Percentiles rank a stretch among this genome's conserved stretches.
Evolutionary conservation across 1,140 invertebrate genomes (phyloP).

Genomic region (Orchestia grillus): DNA sequence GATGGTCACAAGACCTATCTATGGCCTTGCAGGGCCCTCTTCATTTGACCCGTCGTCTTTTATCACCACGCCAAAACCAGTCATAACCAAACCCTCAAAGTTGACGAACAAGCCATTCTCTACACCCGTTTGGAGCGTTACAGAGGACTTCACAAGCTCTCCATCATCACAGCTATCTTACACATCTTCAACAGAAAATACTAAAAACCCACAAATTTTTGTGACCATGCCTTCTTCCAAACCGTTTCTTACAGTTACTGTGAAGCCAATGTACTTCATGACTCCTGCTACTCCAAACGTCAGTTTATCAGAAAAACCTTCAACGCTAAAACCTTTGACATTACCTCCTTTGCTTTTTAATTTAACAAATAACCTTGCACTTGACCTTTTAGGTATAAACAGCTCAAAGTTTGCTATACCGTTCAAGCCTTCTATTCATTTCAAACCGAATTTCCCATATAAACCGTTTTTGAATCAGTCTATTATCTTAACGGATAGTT

Average conservation of each 20-base stretch:
- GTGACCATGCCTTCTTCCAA: background rate
- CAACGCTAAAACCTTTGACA: background rate
- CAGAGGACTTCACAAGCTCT: too few relatives aligned
- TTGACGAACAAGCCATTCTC: too few relatives aligned
- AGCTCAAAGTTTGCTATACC: background rate
- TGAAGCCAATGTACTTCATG: background rate
- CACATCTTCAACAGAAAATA: background rate
- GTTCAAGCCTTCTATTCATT: background rate
- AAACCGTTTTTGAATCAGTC: background rate
- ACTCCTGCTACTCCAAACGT: background rate
- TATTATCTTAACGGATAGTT: background rate
- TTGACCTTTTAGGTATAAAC: background rate
- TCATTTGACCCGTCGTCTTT: background rate
- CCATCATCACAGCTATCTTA: too few relatives aligned
- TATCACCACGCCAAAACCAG: background rate
- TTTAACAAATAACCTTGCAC: background rate
- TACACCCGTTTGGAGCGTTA: too few relatives aligned
- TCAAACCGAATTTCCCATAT: background rate
- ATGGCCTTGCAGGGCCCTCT: background rate
- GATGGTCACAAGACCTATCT: background rate
- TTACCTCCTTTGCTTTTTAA: background rate
- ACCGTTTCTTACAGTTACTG: background rate
- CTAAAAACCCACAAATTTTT: background rate
- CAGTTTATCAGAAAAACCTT: background rate
- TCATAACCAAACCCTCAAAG: background rate